Conservation (phyloP, 2,888 invertebrate genomes). For the Desoria tigrina region DNA sequence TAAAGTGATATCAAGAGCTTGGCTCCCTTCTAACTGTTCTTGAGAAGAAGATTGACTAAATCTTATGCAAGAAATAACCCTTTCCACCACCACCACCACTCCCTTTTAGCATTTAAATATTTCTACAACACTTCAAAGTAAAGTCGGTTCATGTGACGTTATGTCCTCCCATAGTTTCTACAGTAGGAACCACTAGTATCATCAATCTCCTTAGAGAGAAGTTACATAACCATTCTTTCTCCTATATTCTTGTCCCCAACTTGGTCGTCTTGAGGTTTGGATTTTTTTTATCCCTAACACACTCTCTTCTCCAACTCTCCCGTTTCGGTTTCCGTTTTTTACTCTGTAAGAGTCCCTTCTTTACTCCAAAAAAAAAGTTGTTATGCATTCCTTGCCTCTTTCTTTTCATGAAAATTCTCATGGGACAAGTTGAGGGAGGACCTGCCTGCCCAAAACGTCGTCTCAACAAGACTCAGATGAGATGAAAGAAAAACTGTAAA, state of each 20-base stretch:
- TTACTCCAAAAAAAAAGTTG: conserved; percentile 19
- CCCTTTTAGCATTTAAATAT: no score
- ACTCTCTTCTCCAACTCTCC: no score
- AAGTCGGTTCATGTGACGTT: no score
- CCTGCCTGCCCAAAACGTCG: neutral
- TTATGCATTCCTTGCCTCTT: conserved; percentile 18
- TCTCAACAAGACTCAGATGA: conserved; percentile 16
- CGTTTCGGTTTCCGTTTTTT: conserved; percentile 13
- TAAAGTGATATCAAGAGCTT: no score
- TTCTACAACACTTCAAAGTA: no score
- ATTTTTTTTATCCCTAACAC: conserved; percentile 10
- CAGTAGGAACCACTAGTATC: conserved; percentile 4
- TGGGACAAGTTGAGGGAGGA: conserved; percentile 39
- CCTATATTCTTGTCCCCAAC: conserved; percentile 15
- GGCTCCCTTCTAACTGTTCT: no score
- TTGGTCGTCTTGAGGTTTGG: conserved; percentile 15
- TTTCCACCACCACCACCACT: no score
- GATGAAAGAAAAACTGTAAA: conserved; percentile 17
- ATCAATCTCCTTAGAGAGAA: conserved; percentile 21
- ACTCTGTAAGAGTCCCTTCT: conserved; percentile 1
- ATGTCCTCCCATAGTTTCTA: no score
- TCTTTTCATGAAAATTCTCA: conserved; percentile 27
- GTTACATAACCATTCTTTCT: conserved; percentile 6
- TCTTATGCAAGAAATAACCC: no score
- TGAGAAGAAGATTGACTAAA: no score